Percentiles rank a stretch among this genome's conserved stretches.
phyloP scores from a whole-genome alignment of 2,113 vertebrate genomes.

The Gnathonemus echidnorhynchus region DNA sequence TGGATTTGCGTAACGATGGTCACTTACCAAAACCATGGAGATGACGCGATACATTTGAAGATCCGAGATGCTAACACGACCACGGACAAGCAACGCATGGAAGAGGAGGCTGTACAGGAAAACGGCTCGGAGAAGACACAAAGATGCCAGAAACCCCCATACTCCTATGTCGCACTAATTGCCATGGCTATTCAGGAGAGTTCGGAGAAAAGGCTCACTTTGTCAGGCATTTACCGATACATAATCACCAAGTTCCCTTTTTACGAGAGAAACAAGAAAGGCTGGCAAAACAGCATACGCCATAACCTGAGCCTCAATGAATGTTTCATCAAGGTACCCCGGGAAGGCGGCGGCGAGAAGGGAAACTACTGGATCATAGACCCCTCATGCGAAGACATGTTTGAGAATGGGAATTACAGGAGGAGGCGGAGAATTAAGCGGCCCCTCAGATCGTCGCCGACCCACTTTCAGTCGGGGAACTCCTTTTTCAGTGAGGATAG shows the following conservation, averaged over 20 bases:
- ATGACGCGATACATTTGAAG: conserved; percentile 60
- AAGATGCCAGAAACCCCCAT: conserved; percentile 43
- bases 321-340: conserved; percentile 80
- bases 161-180: conserved; percentile 81
- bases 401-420: conserved; percentile 84
- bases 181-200: conserved; percentile 84
- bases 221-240: conserved; percentile 83
- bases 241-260: conserved; percentile 82
- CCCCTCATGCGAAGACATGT: conserved; percentile 85
- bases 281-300: conserved; percentile 84
- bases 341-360: conserved; percentile 46
- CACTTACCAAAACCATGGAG: conserved; percentile 65
- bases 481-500: conserved; percentile 62
- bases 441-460: conserved; percentile 72
- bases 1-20: conserved; percentile 60
- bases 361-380: conserved; percentile 87
- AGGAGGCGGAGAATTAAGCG: conserved; percentile 77
- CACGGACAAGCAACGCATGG: conserved; percentile 55
- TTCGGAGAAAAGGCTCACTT: conserved; percentile 74
- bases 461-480: conserved; percentile 72
- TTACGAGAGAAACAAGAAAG: conserved; percentile 86
- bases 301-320: conserved; percentile 85
- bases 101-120: conserved; percentile 56
- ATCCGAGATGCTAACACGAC: conserved; percentile 49
- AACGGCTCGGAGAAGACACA: conserved; percentile 64